Evolutionary conservation across 2,797 vertebrate species (phyloP).

Genomic region (Parauchenoglanis punctatus): DNA sequence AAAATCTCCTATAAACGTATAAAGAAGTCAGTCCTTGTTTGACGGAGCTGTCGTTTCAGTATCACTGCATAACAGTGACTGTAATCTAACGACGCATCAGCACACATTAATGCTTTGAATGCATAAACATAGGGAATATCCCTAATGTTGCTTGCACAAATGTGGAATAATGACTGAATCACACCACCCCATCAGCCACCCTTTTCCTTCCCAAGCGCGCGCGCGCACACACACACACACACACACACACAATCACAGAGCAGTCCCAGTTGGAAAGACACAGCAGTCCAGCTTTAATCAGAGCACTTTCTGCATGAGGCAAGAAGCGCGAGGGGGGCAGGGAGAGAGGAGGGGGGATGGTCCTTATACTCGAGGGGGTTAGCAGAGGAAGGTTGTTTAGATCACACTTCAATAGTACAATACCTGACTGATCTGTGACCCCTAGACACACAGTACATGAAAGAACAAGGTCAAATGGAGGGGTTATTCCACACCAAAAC

Average conservation of each 20-base stretch:
- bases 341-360: conserved; percentile 54
- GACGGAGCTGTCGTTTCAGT: neutral
- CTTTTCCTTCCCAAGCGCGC: conserved; percentile 22
- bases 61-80: neutral
- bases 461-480: conserved; percentile 79
- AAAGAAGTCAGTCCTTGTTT: neutral
- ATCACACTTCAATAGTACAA: conserved; percentile 79
- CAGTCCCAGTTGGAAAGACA: conserved; percentile 68
- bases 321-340: conserved; percentile 56
- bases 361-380: conserved; percentile 43
- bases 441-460: conserved; percentile 84
- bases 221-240: conserved; percentile 52
- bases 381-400: conserved; percentile 56
- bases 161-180: neutral
- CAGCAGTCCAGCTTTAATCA: conserved; percentile 70
- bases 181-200: conserved; percentile 23
- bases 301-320: conserved; percentile 69
- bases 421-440: conserved; percentile 89
- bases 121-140: neutral
- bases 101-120: neutral
- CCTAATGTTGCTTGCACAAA: neutral
- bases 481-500: conserved; percentile 65
- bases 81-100: neutral
- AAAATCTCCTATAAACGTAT: neutral
- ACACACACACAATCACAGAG: conserved; percentile 48